Conservation (phyloP, 2,888 invertebrate species). For the Cordilura impudica region DNA sequence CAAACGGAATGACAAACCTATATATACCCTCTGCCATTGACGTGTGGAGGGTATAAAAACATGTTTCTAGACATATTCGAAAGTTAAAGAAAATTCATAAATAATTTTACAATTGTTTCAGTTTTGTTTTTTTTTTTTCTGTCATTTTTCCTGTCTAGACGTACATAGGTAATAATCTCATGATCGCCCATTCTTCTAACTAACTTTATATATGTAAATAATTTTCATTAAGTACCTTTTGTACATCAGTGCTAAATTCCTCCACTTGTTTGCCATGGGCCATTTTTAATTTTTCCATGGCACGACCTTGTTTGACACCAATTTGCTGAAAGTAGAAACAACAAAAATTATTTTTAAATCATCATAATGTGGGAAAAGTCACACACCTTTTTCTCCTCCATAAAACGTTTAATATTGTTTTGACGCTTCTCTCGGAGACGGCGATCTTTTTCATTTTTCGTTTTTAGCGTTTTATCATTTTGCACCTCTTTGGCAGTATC, state of each 20-base stretch:
- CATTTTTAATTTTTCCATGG: constrained; percentile 93
- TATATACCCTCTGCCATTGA: no score
- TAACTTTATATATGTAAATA: no score
- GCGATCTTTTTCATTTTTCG: constrained; percentile 97
- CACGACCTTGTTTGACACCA: constrained; percentile 92
- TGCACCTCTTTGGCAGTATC: constrained; percentile 97
- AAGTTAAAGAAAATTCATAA: no score
- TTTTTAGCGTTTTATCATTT: constrained; percentile 96
- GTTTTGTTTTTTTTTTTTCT: no score
- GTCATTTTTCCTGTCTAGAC: no score
- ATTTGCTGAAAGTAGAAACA: constrained; percentile 80
- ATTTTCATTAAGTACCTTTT: constrained; percentile 85
- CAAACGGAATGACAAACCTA: no score
- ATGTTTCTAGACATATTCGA: no score
- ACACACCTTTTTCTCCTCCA: constrained; percentile 91
- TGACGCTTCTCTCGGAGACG: constrained; percentile 96
- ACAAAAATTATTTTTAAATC: not conserved
- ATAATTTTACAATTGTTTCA: no score
- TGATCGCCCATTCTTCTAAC: no score
- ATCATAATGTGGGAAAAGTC: not conserved
- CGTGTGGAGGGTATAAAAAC: no score
- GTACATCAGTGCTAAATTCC: constrained; percentile 91
- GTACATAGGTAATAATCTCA: no score
- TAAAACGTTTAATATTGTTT: constrained; percentile 97
- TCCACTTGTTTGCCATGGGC: constrained; percentile 95